phyloP scores from a whole-genome alignment of 2,797 vertebrate species.

The Gymnothorax javanicus region DNA sequence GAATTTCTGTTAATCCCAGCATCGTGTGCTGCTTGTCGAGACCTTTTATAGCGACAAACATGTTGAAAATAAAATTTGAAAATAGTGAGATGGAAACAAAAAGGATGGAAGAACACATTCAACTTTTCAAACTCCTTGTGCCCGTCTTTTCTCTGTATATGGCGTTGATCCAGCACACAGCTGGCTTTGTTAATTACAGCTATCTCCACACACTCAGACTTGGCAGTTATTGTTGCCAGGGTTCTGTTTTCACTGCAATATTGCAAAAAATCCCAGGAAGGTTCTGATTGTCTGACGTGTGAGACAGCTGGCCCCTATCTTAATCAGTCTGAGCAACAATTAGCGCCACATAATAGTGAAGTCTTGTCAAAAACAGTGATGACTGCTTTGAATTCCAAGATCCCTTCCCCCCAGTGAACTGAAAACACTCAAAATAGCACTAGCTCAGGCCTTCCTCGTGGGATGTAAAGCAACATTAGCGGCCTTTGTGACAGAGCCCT shows the following conservation, averaged over 20 bases:
- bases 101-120: background rate
- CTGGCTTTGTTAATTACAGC: constrained; percentile 30
- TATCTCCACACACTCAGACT: background rate
- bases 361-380: background rate
- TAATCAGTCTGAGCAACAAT: background rate
- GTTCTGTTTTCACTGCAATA: constrained; percentile 33
- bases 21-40: too few relatives aligned
- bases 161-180: constrained; percentile 13
- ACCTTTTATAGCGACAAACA: too few relatives aligned
- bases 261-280: background rate
- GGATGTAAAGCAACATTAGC: background rate
- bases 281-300: background rate
- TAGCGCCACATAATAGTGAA: background rate
- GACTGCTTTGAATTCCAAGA: background rate
- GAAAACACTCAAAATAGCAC: background rate
- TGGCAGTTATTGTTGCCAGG: constrained; percentile 12
- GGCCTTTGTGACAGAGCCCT: background rate
- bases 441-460: background rate
- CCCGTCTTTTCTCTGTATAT: background rate
- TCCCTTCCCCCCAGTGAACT: background rate
- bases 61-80: too few relatives aligned
- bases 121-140: background rate
- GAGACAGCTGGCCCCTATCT: constrained; percentile 5
- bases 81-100: background rate
- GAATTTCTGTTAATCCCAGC: too few relatives aligned